Conservation (phyloP, 2,888 invertebrate species). For the Pseudococcus jackbeardsleyi region DNA sequence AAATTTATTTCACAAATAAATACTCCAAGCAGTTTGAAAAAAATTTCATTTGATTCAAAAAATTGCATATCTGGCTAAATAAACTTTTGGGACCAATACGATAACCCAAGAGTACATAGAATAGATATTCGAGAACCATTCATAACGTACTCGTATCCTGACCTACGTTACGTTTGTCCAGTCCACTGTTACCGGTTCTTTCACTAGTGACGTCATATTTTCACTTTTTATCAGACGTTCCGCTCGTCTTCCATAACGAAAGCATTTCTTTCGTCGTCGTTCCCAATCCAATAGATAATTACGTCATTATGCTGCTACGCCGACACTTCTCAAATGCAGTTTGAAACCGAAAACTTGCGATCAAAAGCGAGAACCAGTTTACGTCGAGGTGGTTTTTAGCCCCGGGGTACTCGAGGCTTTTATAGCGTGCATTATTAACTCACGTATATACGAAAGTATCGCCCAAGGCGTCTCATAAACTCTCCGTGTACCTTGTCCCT, state of each 20-base stretch:
- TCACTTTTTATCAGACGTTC: slow-evolving; percentile 39
- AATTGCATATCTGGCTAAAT: no score
- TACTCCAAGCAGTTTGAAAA: no score
- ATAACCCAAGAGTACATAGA: no score
- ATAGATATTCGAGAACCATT: slow-evolving; percentile 3
- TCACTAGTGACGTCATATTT: slow-evolving; percentile 60
- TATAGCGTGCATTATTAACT: background rate
- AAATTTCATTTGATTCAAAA: no score
- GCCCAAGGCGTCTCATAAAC: slow-evolving; percentile 4
- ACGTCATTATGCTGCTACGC: background rate
- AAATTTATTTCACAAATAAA: no score
- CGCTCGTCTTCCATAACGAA: background rate
- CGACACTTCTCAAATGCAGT: background rate
- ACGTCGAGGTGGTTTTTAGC: background rate
- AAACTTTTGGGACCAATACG: no score
- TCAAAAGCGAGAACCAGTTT: background rate
- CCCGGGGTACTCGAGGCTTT: background rate
- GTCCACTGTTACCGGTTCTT: slow-evolving; percentile 60
- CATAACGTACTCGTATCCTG: slow-evolving; percentile 7
- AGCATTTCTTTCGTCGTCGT: slow-evolving; percentile 39
- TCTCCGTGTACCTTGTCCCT: background rate
- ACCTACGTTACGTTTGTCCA: slow-evolving; percentile 57
- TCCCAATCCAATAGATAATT: slow-evolving; percentile 3
- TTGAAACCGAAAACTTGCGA: background rate
- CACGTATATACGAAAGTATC: background rate